Evolutionary conservation across 2,888 invertebrate genomes (phyloP).

Genomic region (Cylloceria caligata): DNA sequence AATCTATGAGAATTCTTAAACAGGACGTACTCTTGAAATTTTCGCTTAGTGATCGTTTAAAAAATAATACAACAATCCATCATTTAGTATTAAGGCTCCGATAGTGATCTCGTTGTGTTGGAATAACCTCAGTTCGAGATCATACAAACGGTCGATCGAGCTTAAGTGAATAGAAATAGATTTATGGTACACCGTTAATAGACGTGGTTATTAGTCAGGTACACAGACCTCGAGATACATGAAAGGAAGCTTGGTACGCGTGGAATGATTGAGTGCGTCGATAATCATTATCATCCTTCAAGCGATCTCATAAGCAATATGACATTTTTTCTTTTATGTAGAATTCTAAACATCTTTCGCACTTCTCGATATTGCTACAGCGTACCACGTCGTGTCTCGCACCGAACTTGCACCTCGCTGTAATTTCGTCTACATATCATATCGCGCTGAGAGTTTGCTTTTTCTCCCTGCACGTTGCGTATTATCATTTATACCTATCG

Average conservation of each 20-base stretch:
- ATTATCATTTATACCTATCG: slow-evolving; percentile 1
- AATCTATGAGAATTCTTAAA: too few species aligned
- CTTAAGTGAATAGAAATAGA: slow-evolving; percentile 45
- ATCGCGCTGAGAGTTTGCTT: slow-evolving; percentile 18
- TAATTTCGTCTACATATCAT: slow-evolving; percentile 56
- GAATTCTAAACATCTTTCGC: slow-evolving; percentile 37
- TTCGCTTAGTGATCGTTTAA: too few species aligned
- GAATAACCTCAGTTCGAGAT: slow-evolving; percentile 41
- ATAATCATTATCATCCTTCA: slow-evolving; percentile 60
- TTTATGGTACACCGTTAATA: slow-evolving; percentile 29
- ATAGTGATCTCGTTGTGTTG: slow-evolving; percentile 18
- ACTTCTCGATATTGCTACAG: slow-evolving; percentile 10
- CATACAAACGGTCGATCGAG: slow-evolving; percentile 34
- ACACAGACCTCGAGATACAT: slow-evolving; percentile 22
- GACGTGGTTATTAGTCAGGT: slow-evolving; percentile 22
- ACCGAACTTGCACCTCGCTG: slow-evolving; percentile 38
- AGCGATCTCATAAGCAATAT: slow-evolving; percentile 28
- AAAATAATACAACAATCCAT: too few species aligned
- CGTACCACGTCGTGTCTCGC: slow-evolving; percentile 33
- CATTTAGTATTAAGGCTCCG: too few species aligned
- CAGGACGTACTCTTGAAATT: too few species aligned
- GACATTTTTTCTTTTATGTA: slow-evolving; percentile 13
- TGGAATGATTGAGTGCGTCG: slow-evolving; percentile 56
- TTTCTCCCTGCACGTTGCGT: not conserved
- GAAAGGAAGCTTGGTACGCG: slow-evolving; percentile 31